Conservation (phyloP, 2,113 vertebrate species). For the Malurus elegans region DNA sequence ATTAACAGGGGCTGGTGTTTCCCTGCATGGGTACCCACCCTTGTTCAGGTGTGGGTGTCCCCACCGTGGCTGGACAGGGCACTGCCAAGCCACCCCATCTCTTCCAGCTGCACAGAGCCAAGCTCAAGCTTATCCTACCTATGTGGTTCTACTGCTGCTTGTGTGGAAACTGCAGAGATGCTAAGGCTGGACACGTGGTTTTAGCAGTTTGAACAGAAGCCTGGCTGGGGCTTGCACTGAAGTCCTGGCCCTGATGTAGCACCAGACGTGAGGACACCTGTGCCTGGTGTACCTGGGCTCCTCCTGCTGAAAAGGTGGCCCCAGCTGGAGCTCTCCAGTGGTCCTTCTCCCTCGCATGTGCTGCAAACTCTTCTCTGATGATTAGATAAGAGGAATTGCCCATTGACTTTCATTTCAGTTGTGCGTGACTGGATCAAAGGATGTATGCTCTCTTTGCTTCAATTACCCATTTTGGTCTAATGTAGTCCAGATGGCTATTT, state of each 20-base stretch:
- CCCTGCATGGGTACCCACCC: neutral
- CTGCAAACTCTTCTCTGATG: neutral
- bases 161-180: neutral
- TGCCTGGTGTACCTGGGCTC: neutral
- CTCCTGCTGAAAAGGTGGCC: neutral
- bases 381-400: constrained; percentile 35
- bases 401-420: constrained; percentile 39
- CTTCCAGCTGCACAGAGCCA: neutral
- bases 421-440: constrained; percentile 54
- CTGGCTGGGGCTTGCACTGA: neutral
- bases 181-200: neutral
- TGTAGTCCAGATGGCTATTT: constrained; percentile 52
- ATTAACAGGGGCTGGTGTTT: neutral
- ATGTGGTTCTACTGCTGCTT: neutral
- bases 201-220: neutral
- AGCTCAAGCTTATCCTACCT: neutral
- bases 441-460: neutral
- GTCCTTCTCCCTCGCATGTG: neutral
- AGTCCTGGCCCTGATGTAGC: neutral
- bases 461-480: neutral
- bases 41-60: accelerated
- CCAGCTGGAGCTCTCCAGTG: neutral
- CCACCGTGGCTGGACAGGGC: neutral
- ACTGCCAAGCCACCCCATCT: accelerated
- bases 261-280: accelerated